Conservation (phyloP, 2,113 vertebrate species). For the Morphnarchus princeps region DNA sequence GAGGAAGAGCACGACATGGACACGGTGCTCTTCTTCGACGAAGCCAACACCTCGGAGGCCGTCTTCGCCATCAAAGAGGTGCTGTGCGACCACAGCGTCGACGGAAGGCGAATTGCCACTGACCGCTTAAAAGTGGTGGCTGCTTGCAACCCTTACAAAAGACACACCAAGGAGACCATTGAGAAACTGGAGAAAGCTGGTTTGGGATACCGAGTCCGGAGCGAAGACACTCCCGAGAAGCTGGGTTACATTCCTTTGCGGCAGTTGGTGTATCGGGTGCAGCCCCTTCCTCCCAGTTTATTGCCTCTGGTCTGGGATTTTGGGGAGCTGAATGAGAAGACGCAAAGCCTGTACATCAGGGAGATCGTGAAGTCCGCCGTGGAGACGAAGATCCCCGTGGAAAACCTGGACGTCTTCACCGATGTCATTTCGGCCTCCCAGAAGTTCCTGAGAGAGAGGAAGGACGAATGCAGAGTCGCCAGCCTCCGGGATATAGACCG, state of each 20-base stretch:
- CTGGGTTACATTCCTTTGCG: conserved; percentile 77
- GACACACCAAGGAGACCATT: conserved; percentile 72
- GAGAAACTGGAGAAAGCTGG: conserved; percentile 77
- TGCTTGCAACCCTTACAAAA: conserved; percentile 82
- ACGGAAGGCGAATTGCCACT: conserved; percentile 45
- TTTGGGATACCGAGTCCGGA: conserved; percentile 77
- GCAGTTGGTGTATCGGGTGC: conserved; percentile 80
- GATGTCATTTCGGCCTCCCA: conserved; percentile 71
- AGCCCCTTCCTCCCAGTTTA: conserved; percentile 79
- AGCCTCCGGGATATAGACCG: conserved; percentile 80
- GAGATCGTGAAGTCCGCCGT: conserved; percentile 73
- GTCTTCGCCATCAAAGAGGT: conserved; percentile 80
- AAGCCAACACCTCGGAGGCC: conserved; percentile 81
- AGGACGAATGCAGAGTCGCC: conserved; percentile 78
- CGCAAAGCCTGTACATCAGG: conserved; percentile 73
- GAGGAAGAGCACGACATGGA: conserved; percentile 30
- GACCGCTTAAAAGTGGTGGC: conserved; percentile 77
- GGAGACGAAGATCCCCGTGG: conserved; percentile 1
- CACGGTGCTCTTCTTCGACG: conserved; percentile 80
- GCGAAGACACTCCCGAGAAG: conserved; percentile 72
- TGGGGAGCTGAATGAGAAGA: conserved; percentile 74
- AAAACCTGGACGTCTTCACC: conserved; percentile 48
- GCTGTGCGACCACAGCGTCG: conserved; percentile 71
- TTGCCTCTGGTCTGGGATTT: conserved; percentile 81
- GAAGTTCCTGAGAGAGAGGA: conserved; percentile 65